A percentile compares a stretch with the other conserved stretches of the same genome.
phyloP scores from a whole-genome alignment of 2,113 vertebrate species.

The Trochalopteron elliotii region DNA sequence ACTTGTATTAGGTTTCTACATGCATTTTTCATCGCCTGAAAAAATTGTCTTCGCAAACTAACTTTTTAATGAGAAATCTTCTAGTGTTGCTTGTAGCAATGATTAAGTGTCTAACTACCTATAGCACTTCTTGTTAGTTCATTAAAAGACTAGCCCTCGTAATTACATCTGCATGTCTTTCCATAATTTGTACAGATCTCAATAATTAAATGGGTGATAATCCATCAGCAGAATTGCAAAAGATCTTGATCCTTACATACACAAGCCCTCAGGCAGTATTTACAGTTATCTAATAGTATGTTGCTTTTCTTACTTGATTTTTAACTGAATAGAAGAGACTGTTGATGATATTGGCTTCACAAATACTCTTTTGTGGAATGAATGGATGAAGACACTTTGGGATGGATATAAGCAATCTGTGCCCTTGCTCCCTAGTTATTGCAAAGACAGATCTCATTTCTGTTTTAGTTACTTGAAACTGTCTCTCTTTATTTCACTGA shows the following conservation, averaged over 20 bases:
- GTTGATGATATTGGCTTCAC: background rate
- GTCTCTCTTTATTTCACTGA: background rate
- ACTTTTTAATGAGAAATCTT: slow-evolving; percentile 39
- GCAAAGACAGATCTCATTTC: background rate
- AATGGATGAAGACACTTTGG: background rate
- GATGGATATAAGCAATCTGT: background rate
- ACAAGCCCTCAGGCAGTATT: background rate
- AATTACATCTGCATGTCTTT: slow-evolving; percentile 28
- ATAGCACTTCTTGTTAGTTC: slow-evolving; percentile 36
- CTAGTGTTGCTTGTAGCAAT: slow-evolving; percentile 24
- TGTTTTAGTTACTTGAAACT: background rate
- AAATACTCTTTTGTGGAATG: background rate
- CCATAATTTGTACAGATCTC: slow-evolving; percentile 31
- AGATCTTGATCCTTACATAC: background rate
- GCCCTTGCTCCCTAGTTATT: background rate
- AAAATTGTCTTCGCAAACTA: background rate
- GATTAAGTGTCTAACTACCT: background rate
- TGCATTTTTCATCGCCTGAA: slow-evolving; percentile 35
- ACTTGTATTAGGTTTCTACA: background rate
- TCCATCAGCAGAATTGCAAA: slow-evolving; percentile 28
- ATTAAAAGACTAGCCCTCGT: background rate
- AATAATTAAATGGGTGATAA: slow-evolving; percentile 52
- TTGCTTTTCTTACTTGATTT: slow-evolving; percentile 35
- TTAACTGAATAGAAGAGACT: slow-evolving; percentile 5
- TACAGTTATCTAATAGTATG: background rate